Evolutionary conservation across 2,113 vertebrate genomes (phyloP).

Genomic region (Phasianus colchicus): DNA sequence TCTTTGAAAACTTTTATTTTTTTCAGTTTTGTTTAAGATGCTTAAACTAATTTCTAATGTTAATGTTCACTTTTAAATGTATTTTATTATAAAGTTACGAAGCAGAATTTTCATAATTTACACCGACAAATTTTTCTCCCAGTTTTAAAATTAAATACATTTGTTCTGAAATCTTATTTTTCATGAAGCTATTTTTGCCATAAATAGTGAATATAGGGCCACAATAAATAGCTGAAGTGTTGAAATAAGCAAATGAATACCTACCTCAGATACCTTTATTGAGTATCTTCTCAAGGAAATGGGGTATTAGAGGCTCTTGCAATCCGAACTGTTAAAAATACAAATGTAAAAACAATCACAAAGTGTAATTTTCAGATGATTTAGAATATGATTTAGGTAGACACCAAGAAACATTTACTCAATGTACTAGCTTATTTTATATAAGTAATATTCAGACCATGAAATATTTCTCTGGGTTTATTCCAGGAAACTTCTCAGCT

Average conservation of each 20-base stretch:
- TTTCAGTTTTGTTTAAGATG: background rate
- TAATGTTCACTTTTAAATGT: background rate
- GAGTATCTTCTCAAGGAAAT: background rate
- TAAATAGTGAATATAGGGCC: background rate
- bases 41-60: background rate
- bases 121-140: background rate
- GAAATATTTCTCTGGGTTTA: slow-evolving; percentile 12
- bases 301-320: fast-evolving
- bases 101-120: background rate
- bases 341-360: background rate
- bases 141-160: background rate
- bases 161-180: background rate
- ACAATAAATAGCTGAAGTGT: background rate
- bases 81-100: background rate
- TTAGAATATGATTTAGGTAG: background rate
- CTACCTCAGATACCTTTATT: background rate
- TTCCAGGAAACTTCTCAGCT: slow-evolving; percentile 30
- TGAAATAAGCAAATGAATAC: background rate
- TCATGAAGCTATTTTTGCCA: background rate
- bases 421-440: background rate
- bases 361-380: background rate
- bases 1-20: background rate
- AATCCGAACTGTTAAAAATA: background rate
- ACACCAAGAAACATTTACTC: background rate
- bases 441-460: background rate